phyloP scores from a whole-genome alignment of 2,888 invertebrate species.

The Argyresthia albistria region DNA sequence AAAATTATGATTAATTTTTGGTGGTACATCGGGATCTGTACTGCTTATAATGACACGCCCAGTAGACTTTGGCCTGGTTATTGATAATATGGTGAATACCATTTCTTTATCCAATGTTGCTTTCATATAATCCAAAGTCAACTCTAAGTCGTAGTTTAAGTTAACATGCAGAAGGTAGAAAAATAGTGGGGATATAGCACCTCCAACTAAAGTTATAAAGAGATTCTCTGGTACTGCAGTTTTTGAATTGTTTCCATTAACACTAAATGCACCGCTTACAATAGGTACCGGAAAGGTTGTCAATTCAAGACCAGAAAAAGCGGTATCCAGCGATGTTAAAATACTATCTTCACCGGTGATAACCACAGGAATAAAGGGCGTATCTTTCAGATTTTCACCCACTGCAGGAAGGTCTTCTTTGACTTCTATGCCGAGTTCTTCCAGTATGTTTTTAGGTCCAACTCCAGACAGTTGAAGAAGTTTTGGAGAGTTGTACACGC shows the following conservation, averaged over 20 bases:
- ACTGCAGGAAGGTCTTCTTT: constrained; percentile 34
- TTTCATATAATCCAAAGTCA: background rate
- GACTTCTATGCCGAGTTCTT: constrained; percentile 24
- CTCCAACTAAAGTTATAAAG: background rate
- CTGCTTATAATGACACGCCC: constrained; percentile 63
- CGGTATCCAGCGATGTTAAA: background rate
- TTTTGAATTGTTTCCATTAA: background rate
- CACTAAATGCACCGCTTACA: background rate
- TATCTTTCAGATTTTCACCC: constrained; percentile 51
- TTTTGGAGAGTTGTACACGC: constrained; percentile 42
- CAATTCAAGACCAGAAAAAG: background rate
- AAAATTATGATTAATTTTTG: constrained; percentile 71
- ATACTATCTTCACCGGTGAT: background rate
- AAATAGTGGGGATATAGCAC: background rate
- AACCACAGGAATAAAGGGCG: constrained; percentile 16
- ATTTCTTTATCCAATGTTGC: background rate
- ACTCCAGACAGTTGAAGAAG: constrained; percentile 49
- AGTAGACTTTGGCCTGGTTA: constrained; percentile 40
- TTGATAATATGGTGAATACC: constrained; percentile 16
- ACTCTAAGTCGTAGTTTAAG: background rate
- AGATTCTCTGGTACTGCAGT: constrained; percentile 1
- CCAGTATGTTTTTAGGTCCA: constrained; percentile 35
- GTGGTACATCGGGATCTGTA: constrained; percentile 58
- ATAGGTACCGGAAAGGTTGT: constrained; percentile 2
- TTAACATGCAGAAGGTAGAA: background rate